Evolutionary conservation across 35 echinoderm and acorn worm genomes (phyloP).

Genomic region (Hemicentrotus pulcherrimus): DNA sequence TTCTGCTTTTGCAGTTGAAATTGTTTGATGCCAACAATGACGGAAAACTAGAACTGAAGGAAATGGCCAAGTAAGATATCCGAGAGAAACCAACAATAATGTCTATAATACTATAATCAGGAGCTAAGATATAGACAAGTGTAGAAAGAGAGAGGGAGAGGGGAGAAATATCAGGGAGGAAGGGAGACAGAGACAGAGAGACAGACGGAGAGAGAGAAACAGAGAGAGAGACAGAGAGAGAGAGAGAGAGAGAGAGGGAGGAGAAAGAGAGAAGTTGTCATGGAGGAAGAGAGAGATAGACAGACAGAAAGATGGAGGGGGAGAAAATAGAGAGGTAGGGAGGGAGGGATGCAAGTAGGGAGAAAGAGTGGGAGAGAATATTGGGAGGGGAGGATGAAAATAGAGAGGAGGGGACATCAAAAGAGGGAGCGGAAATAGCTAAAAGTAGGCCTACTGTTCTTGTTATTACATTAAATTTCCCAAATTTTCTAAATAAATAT

Average conservation of each 20-base stretch:
- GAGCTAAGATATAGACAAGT: background rate
- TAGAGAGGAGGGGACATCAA: too few relatives aligned
- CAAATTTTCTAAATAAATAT: background rate
- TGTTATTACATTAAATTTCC: background rate
- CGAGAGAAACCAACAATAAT: background rate
- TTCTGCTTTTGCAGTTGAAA: conserved; percentile 28
- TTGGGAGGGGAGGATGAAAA: too few relatives aligned
- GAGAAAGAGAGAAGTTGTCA: too few relatives aligned
- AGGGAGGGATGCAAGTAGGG: too few relatives aligned
- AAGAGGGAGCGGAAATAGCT: too few relatives aligned
- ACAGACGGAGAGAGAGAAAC: too few relatives aligned
- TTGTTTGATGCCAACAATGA: conserved; percentile 41
- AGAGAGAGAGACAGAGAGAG: background rate
- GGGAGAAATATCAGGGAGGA: too few relatives aligned
- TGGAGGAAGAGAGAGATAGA: background rate
- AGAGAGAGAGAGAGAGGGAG: background rate
- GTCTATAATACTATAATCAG: background rate
- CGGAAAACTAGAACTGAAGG: conserved; percentile 37
- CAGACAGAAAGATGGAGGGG: background rate
- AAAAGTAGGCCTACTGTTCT: too few relatives aligned
- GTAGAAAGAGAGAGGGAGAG: too few relatives aligned
- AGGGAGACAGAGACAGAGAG: too few relatives aligned
- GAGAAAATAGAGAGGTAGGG: too few relatives aligned
- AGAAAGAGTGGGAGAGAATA: too few relatives aligned
- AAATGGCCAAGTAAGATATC: conserved; percentile 52